These are phyloP conservation scores for Ailurus styani DNA, from an alignment of 2,113 vertebrate genomes.

Conservation along the genomic window DNA sequence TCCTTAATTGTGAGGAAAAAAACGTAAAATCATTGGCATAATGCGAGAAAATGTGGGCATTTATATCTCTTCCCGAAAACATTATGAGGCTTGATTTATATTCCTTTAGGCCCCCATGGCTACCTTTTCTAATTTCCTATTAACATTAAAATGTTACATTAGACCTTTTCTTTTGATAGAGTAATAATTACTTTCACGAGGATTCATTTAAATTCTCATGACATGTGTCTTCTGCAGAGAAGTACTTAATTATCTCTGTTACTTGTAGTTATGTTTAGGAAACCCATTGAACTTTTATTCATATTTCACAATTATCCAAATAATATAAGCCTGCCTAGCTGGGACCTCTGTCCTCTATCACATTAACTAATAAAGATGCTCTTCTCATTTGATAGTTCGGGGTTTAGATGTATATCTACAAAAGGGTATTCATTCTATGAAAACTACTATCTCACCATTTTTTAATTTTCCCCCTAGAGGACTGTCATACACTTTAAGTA, in stretches of 20 bases:
- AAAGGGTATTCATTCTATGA: background rate
- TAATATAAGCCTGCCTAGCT: background rate
- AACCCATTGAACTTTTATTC: conserved; percentile 34
- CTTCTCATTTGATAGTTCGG: background rate
- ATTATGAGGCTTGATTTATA: background rate
- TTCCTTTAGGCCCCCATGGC: background rate
- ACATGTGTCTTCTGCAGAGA: background rate
- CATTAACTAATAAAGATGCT: background rate
- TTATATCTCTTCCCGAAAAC: background rate
- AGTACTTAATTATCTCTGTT: conserved; percentile 35
- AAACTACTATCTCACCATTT: background rate
- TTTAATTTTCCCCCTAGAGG: background rate
- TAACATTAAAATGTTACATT: conserved; percentile 34
- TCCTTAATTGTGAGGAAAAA: background rate
- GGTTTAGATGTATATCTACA: background rate
- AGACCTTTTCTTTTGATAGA: background rate
- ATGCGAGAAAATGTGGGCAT: background rate
- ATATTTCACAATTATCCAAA: conserved; percentile 3
- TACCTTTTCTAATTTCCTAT: conserved; percentile 4
- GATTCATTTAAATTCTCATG: conserved; percentile 1
- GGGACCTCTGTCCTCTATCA: background rate
- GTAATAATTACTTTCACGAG: conserved; percentile 2
- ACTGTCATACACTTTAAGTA: background rate
- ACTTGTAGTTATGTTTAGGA: background rate
- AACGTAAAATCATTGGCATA: background rate